A percentile compares a stretch with the other conserved stretches of the same genome.
These are phyloP conservation scores for Nycteola revayana DNA, from an alignment of 2,888 invertebrate genomes.

Conservation along the genomic window DNA sequence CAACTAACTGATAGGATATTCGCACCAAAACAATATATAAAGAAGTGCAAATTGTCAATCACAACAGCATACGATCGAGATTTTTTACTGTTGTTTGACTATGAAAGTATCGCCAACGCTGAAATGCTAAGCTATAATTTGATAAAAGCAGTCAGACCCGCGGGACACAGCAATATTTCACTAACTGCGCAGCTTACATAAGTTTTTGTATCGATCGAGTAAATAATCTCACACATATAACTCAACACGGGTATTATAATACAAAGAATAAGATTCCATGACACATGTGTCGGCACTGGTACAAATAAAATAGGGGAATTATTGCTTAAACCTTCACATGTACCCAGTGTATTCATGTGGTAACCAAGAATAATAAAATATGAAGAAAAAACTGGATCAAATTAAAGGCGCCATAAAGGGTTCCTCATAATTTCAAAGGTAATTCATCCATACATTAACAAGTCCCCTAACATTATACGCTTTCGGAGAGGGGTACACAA, in stretches of 20 bases:
- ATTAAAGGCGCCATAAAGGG: slow-evolving; percentile 55
- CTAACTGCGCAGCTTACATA: too few relatives aligned
- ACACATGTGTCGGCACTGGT: slow-evolving; percentile 53
- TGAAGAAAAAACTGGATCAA: slow-evolving; percentile 60
- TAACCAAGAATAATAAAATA: slow-evolving; percentile 60
- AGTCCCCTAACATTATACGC: slow-evolving; percentile 20
- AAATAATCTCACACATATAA: slow-evolving; percentile 22
- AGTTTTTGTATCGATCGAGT: too few relatives aligned
- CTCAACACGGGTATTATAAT: slow-evolving; percentile 33
- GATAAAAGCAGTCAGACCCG: too few relatives aligned
- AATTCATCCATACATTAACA: slow-evolving; percentile 28
- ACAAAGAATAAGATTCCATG: slow-evolving; percentile 38
- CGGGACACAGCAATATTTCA: too few relatives aligned
- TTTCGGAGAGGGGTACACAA: slow-evolving; percentile 25
- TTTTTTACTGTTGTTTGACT: too few relatives aligned
- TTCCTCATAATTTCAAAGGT: slow-evolving; percentile 38
- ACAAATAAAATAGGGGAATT: slow-evolving; percentile 55
- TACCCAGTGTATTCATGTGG: slow-evolving; percentile 46
- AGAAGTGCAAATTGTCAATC: too few relatives aligned
- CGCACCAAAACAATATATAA: too few relatives aligned
- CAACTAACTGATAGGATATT: too few relatives aligned
- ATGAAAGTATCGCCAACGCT: too few relatives aligned
- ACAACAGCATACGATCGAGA: too few relatives aligned
- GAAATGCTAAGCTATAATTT: too few relatives aligned
- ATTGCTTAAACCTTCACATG: slow-evolving; percentile 44